Percentiles rank a stretch among this genome's conserved stretches.
These are phyloP conservation scores for Halcyon chelicuti DNA, from an alignment of 2,797 vertebrate genomes.

Conservation along the genomic window DNA sequence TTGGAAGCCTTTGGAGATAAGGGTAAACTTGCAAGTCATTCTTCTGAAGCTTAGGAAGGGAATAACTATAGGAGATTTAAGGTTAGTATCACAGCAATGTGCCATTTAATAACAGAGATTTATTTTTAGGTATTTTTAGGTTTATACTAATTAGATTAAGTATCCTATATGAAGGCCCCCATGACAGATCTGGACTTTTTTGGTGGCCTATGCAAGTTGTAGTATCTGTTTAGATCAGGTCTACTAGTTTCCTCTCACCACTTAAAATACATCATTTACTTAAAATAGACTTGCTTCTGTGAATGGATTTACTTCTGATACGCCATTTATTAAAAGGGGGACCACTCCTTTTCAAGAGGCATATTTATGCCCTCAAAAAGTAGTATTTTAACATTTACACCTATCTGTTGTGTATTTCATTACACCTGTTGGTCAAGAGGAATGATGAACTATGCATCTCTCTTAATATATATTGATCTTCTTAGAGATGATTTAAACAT, in stretches of 20 bases:
- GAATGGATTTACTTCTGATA: background rate
- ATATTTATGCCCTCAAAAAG: background rate
- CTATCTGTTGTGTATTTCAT: slow-evolving; percentile 7
- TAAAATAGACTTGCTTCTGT: background rate
- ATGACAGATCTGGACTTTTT: background rate
- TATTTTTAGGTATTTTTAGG: background rate
- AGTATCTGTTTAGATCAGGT: background rate
- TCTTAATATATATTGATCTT: slow-evolving; percentile 62
- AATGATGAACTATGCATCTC: slow-evolving; percentile 32
- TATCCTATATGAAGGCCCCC: background rate
- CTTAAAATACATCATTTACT: background rate
- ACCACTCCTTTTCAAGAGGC: background rate
- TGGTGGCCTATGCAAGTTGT: background rate
- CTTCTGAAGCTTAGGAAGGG: background rate
- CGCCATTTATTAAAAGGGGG: background rate
- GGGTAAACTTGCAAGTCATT: background rate
- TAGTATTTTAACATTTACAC: background rate
- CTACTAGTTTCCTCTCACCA: background rate
- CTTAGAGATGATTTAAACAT: slow-evolving; percentile 39
- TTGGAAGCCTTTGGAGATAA: background rate
- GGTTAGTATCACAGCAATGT: background rate
- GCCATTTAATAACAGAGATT: background rate
- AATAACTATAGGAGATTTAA: background rate
- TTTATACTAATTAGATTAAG: background rate
- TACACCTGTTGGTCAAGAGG: slow-evolving; percentile 46